These are phyloP conservation scores for Mimumesa dahlbomi DNA, from an alignment of 2,888 invertebrate genomes.

Conservation along the genomic window DNA sequence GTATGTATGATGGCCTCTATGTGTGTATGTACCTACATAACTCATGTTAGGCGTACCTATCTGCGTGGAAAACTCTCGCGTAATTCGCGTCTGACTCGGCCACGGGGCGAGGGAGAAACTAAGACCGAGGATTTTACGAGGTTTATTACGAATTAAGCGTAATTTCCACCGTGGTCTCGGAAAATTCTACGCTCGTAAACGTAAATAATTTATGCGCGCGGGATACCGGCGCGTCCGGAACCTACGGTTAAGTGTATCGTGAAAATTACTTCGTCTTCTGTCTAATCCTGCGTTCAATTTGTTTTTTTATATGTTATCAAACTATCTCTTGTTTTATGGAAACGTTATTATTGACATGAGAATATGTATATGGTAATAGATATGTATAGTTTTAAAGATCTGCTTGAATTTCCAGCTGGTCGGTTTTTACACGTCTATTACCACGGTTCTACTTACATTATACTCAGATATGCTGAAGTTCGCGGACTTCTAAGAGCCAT, in stretches of 20 bases:
- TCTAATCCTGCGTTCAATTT: neutral
- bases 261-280: neutral
- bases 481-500: too few species aligned
- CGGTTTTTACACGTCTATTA: too few species aligned
- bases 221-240: neutral
- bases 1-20: neutral
- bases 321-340: too few species aligned
- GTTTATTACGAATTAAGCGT: slow-evolving; percentile 71
- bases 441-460: too few species aligned
- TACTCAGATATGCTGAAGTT: too few species aligned
- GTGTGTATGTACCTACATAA: neutral
- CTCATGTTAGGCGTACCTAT: neutral
- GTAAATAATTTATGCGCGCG: slow-evolving; percentile 54
- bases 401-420: too few species aligned
- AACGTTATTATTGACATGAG: too few species aligned
- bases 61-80: slow-evolving; percentile 14
- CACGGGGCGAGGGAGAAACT: slow-evolving; percentile 60
- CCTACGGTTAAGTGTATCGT: too few species aligned
- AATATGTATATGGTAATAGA: too few species aligned
- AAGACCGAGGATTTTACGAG: slow-evolving; percentile 64
- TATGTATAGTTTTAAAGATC: too few species aligned
- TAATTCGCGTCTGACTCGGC: slow-evolving; percentile 30
- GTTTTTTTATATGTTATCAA: too few species aligned
- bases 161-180: slow-evolving; percentile 45
- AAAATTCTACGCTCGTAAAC: slow-evolving; percentile 68